These are phyloP conservation scores for Phytoseiulus persimilis DNA, from an alignment of 2,888 invertebrate genomes.

Conservation along the genomic window DNA sequence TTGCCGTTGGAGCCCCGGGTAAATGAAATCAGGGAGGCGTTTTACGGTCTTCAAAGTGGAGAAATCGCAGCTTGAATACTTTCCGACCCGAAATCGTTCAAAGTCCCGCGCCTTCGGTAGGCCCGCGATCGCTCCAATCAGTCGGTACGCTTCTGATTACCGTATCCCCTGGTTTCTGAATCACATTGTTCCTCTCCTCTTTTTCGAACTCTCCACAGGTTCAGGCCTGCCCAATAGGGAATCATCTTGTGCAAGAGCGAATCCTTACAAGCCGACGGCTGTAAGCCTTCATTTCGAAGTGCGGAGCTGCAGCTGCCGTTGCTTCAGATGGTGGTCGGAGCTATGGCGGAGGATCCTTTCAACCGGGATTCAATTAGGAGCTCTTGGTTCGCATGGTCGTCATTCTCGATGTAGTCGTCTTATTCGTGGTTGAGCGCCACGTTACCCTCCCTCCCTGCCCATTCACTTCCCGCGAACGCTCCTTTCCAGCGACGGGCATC, in stretches of 20 bases:
- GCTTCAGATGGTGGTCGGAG: neutral
- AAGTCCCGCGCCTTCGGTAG: neutral
- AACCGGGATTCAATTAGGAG: conserved; percentile 5
- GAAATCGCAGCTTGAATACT: neutral
- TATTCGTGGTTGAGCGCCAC: neutral
- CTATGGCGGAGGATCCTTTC: neutral
- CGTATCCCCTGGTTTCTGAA: neutral
- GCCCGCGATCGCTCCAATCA: neutral
- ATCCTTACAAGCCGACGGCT: neutral
- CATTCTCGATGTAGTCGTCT: neutral
- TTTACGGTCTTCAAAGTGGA: neutral
- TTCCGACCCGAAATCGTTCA: neutral
- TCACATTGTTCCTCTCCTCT: no score
- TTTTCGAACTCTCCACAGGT: no score
- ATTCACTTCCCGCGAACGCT: neutral
- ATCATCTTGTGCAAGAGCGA: neutral
- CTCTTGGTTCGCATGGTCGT: neutral
- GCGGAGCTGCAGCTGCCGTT: neutral
- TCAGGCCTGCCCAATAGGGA: neutral
- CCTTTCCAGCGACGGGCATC: neutral
- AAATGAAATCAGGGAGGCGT: neutral
- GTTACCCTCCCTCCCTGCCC: neutral
- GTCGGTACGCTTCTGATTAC: neutral
- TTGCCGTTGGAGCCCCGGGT: neutral
- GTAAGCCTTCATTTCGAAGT: neutral